Conservation (phyloP, 64 coral and sea anemone genomes). For the Dendrophyllia cribrosa region DNA sequence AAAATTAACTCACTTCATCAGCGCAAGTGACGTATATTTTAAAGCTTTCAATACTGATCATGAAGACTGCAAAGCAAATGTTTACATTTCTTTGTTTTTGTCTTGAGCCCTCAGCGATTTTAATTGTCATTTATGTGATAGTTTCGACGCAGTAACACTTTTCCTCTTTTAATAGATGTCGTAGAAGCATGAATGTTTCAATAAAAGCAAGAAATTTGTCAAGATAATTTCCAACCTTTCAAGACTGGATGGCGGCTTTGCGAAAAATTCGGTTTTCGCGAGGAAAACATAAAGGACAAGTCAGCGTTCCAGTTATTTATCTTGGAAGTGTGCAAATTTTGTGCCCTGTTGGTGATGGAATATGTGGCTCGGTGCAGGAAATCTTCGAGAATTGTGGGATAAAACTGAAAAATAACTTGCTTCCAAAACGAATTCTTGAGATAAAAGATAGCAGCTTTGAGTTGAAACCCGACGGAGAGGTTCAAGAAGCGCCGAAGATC, state of each 20-base stretch:
- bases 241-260: not conserved
- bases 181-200: not conserved
- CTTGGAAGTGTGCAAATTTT: slow-evolving; percentile 76
- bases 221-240: not conserved
- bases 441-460: slow-evolving; percentile 42
- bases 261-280: slow-evolving; percentile 5
- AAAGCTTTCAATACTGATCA: too few relatives aligned
- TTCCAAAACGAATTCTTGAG: slow-evolving; percentile 56
- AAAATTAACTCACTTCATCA: too few relatives aligned
- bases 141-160: not conserved
- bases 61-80: too few relatives aligned
- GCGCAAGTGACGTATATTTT: too few relatives aligned
- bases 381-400: slow-evolving; percentile 61
- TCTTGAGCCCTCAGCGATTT: not conserved
- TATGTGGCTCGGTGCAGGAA: slow-evolving; percentile 72
- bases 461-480: slow-evolving; percentile 1
- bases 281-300: not conserved
- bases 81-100: too few relatives aligned
- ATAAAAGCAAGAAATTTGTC: not conserved
- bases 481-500: not conserved
- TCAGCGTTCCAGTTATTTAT: slow-evolving; percentile 50
- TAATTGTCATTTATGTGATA: not conserved
- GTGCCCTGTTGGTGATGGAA: slow-evolving; percentile 68
- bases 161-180: not conserved
- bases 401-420: slow-evolving; percentile 26